phyloP scores from a whole-genome alignment of 2,797 vertebrate species.

The Xiphophorus birchmanni region DNA sequence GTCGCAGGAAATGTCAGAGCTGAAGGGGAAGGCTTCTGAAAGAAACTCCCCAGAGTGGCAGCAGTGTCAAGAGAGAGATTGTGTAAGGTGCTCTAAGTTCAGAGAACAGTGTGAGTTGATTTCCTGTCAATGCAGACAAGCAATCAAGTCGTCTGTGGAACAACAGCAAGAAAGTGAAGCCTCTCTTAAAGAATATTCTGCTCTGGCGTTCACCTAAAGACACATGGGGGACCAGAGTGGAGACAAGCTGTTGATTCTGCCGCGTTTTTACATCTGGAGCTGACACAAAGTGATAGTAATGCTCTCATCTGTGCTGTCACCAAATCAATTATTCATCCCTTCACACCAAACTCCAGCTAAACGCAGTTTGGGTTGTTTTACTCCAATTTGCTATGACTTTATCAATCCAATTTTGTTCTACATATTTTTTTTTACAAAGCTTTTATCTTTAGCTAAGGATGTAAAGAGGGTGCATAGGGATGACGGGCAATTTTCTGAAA shows the following conservation, averaged over 20 bases:
- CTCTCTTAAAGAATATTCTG: constrained; percentile 9
- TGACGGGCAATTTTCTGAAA: background rate
- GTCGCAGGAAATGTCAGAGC: constrained; percentile 55
- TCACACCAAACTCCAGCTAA: background rate
- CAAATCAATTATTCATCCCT: background rate
- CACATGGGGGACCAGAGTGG: background rate
- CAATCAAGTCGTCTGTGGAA: constrained; percentile 48
- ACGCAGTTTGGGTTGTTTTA: background rate
- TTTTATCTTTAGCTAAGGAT: background rate
- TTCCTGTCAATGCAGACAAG: constrained; percentile 45
- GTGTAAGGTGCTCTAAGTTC: constrained; percentile 42
- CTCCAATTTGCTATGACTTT: background rate
- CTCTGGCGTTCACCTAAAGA: background rate
- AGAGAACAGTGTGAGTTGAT: constrained; percentile 41
- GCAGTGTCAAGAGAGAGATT: constrained; percentile 39
- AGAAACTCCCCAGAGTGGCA: constrained; percentile 40
- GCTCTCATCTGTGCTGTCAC: background rate
- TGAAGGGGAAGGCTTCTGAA: constrained; percentile 48
- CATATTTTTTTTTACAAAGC: background rate
- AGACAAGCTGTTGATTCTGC: background rate
- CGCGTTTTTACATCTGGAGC: background rate
- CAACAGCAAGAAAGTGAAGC: constrained; percentile 20
- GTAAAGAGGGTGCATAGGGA: background rate
- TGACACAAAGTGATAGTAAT: background rate
- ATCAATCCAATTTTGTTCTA: background rate